A percentile compares a stretch with the other conserved stretches of the same genome.
Conservation (phyloP, 2,888 invertebrate species). For the Cremastinae sp. region DNA sequence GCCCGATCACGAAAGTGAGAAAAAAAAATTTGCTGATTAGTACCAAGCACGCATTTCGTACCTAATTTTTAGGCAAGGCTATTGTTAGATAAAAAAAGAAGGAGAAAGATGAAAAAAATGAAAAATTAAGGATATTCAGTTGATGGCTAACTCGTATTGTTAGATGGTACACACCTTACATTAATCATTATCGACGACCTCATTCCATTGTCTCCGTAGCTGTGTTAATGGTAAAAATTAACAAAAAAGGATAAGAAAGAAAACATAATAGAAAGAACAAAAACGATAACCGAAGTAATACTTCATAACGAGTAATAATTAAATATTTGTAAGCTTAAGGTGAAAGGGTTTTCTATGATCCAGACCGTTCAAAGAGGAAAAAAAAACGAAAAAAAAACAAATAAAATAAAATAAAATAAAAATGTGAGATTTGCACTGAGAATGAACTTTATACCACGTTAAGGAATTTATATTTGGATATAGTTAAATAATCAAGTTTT, state of each 20-base stretch:
- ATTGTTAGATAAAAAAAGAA: constrained; percentile 46
- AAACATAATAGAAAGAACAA: constrained; percentile 22
- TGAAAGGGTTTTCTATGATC: constrained; percentile 50
- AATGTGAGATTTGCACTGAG: background rate
- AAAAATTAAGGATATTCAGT: constrained; percentile 19
- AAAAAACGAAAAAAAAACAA: background rate
- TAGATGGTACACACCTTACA: constrained; percentile 59
- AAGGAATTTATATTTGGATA: background rate
- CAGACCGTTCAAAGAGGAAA: constrained; percentile 43
- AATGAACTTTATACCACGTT: too few relatives aligned
- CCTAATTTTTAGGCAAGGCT: constrained; percentile 52
- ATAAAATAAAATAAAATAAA: background rate
- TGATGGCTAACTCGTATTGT: constrained; percentile 49
- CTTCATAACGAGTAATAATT: constrained; percentile 54
- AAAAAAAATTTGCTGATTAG: constrained; percentile 31
- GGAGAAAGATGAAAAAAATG: constrained; percentile 25
- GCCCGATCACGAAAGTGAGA: constrained; percentile 12
- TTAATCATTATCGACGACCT: constrained; percentile 61
- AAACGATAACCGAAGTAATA: constrained; percentile 57
- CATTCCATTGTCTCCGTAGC: constrained; percentile 71
- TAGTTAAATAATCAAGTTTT: background rate
- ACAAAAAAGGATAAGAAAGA: constrained; percentile 25
- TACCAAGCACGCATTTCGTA: constrained; percentile 56
- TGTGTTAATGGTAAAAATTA: constrained; percentile 64
- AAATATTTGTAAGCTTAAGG: constrained; percentile 51